Conservation (phyloP, 2,888 invertebrate species). For the Apodemia zela region DNA sequence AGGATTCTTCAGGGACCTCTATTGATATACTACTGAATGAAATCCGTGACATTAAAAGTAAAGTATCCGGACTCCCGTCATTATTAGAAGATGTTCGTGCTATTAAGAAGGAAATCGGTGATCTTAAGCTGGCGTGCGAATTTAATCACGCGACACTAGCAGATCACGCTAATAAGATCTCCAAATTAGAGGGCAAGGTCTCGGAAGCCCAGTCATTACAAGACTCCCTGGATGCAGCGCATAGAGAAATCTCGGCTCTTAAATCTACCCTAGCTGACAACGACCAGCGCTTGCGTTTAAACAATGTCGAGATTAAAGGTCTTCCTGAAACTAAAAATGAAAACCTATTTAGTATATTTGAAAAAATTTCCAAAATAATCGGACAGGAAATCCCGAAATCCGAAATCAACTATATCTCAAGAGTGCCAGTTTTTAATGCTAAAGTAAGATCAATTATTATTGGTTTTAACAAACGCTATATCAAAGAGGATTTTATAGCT, state of each 20-base stretch:
- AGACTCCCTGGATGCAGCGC: neutral
- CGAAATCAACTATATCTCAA: neutral
- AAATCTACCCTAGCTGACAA: neutral
- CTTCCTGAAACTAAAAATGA: neutral
- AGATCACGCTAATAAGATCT: neutral
- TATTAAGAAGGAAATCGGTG: neutral
- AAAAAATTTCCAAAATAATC: neutral
- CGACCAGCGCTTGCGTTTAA: neutral
- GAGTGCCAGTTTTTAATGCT: neutral
- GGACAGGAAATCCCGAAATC: neutral
- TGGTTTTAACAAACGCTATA: neutral
- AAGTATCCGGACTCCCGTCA: neutral
- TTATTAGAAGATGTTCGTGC: neutral
- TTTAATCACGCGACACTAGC: neutral
- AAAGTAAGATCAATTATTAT: neutral
- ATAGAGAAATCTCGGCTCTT: neutral
- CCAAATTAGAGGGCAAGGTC: neutral
- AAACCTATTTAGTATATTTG: neutral
- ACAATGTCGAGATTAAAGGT: neutral
- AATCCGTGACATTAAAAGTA: conserved; percentile 8
- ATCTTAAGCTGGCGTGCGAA: neutral
- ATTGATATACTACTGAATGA: neutral
- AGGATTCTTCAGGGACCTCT: neutral
- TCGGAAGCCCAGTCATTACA: neutral
- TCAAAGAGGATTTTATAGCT: neutral